Conservation (phyloP, 2,113 vertebrate species). For the Grammomys dolichurus region DNA sequence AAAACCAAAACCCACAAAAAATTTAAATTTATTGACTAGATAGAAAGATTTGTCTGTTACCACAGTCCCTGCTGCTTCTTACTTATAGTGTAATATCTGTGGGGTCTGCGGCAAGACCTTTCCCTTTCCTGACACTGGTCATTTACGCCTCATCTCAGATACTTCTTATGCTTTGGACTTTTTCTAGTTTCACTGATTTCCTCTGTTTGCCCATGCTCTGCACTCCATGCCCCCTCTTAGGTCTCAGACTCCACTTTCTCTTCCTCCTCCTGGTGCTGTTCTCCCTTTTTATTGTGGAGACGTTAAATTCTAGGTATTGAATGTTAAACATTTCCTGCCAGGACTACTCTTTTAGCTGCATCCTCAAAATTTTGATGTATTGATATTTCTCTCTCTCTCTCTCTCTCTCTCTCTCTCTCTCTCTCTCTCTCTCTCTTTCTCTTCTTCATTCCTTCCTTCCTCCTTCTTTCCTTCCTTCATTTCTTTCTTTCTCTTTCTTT, state of each 20-base stretch:
- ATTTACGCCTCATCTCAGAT: background rate
- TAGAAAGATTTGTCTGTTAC: background rate
- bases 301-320: background rate
- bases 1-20: background rate
- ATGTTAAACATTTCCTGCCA: background rate
- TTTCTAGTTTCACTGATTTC: background rate
- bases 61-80: background rate
- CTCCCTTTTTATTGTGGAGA: background rate
- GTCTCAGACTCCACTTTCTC: background rate
- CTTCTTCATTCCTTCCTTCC: no score
- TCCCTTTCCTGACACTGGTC: background rate
- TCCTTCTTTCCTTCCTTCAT: no score
- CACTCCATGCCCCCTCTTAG: background rate
- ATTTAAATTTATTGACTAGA: background rate
- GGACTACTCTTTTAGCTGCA: background rate
- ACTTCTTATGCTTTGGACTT: background rate
- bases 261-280: background rate
- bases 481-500: no score
- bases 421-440: fast-evolving
- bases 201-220: background rate
- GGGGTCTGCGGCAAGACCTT: background rate
- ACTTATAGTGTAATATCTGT: background rate
- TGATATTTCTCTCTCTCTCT: no score
- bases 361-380: background rate
- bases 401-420: no score